Base-by-base conservation (phyloP, 2,113 vertebrate genomes). In the Globicephala melas region DNA sequence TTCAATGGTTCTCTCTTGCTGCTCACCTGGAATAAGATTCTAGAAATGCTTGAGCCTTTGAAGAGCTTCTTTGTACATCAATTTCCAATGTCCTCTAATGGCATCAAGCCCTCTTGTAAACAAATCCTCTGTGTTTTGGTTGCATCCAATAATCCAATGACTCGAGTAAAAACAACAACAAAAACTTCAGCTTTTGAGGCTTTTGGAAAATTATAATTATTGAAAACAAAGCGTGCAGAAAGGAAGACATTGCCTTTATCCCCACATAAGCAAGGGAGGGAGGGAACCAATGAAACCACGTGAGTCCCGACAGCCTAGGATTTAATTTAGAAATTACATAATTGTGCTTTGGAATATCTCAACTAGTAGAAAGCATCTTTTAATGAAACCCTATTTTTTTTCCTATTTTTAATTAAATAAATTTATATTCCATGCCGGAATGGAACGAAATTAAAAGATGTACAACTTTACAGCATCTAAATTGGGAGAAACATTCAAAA, bases 1-100 rank as follows among this genome's bases (percentile, higher is more conserved):
- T 60, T 31, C 20, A 5, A 1, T 2, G 0, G 1, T 23, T 70
- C 2, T 28, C 31, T 38, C 65, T 10, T 26, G 58, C 28, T 21
- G 12, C 12, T 38, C 8, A 0, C 55, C 2, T 1, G 1, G 44
- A 23, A 20, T 0, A 4, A 20, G 47, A 3, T 9, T 6, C n/a
- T 6, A 12, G 53, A 6, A 62, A 44, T 1, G 7, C 6, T 1
- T 4, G 58, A 13, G 17, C 21, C 21, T 3, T 1, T 1, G 7
- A n/a, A 38, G 26, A 62, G 44, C 60, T 20, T 4, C 67, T 60
- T 2, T 28, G 28, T 20, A 28, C 36, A 33, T n/a, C 18, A 1
- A 8, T 17, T 23, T 58, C 0, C 1, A n/a, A 65, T 3, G 38
- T 21, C 89, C 74, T 13, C 2, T 5, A 1, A 12, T 2, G 25